Percentiles rank a stretch among this genome's conserved stretches.
Evolutionary conservation across 2,797 vertebrate genomes (phyloP).

Genomic region (Chiloscyllium punctatum): DNA sequence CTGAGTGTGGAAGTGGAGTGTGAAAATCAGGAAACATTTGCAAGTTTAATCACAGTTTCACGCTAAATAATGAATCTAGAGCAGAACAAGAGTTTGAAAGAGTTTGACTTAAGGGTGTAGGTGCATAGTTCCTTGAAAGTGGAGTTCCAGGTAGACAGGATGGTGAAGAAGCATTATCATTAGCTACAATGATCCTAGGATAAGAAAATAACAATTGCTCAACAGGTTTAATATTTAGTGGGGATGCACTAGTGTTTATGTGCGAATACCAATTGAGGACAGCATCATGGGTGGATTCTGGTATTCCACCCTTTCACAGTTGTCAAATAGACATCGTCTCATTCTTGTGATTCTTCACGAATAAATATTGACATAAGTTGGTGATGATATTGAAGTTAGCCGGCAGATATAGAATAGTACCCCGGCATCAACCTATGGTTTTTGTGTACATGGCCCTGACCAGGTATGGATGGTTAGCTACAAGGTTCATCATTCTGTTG

Average conservation of each 20-base stretch:
- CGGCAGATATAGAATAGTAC: background rate
- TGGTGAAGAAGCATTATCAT: background rate
- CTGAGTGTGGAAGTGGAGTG: background rate
- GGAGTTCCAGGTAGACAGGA: too few species aligned
- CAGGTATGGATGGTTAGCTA: background rate
- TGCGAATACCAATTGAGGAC: background rate
- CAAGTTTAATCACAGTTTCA: background rate
- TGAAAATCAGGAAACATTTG: background rate
- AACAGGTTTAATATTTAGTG: background rate
- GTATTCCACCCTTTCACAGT: background rate
- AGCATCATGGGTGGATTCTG: background rate
- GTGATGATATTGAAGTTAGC: background rate
- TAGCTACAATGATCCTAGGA: background rate
- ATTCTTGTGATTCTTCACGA: background rate
- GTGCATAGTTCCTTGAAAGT: too few species aligned
- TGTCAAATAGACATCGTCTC: too few species aligned
- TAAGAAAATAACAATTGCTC: background rate
- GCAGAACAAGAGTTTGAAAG: background rate
- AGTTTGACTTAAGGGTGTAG: too few species aligned
- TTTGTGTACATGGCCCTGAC: background rate
- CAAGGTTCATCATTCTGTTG: background rate
- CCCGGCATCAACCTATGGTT: background rate
- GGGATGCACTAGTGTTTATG: background rate
- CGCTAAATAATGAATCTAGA: background rate
- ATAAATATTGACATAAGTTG: background rate